phyloP scores from a whole-genome alignment of 2,888 invertebrate species.

The Subacronicta megacephala region DNA sequence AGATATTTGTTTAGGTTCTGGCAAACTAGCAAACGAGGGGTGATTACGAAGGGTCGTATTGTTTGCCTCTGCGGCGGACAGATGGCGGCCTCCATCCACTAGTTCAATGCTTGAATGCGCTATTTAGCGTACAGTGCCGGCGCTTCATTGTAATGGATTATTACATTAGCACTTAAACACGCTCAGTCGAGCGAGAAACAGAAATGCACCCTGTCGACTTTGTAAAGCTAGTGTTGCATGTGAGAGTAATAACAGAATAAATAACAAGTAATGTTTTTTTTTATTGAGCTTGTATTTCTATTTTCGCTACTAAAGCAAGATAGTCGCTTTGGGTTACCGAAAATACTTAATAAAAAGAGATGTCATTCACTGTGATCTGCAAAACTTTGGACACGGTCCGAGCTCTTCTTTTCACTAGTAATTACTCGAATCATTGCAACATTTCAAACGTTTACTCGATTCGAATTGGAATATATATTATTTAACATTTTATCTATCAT shows the following conservation, averaged over 20 bases:
- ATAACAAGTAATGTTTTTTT: conserved; percentile 76
- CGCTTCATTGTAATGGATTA: conserved; percentile 89
- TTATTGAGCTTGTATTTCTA: conserved; percentile 67
- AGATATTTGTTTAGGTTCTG: conserved; percentile 86
- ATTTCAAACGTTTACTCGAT: conserved; percentile 5
- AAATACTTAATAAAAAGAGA: conserved; percentile 70
- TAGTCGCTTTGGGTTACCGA: conserved; percentile 64
- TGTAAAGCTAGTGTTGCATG: conserved; percentile 73
- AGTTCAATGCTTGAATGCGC: conserved; percentile 85
- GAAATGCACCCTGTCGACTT: conserved; percentile 79
- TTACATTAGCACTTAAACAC: conserved; percentile 89
- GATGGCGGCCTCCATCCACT: conserved; percentile 78
- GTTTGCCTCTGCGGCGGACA: conserved; percentile 84
- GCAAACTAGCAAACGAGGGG: conserved; percentile 80
- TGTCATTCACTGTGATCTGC: conserved; percentile 31
- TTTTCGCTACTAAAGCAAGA: conserved; percentile 59
- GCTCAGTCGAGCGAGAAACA: conserved; percentile 85
- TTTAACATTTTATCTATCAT: conserved; percentile 2
- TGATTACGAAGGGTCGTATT: conserved; percentile 83
- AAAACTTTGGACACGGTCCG: conserved; percentile 34
- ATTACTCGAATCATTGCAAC: conserved; percentile 23
- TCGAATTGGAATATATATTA: no score
- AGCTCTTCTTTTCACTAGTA: conserved; percentile 42
- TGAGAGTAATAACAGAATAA: conserved; percentile 78
- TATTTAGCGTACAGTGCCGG: conserved; percentile 86